phyloP scores from a whole-genome alignment of 2,797 vertebrate genomes.

The Premnoplex brunnescens region DNA sequence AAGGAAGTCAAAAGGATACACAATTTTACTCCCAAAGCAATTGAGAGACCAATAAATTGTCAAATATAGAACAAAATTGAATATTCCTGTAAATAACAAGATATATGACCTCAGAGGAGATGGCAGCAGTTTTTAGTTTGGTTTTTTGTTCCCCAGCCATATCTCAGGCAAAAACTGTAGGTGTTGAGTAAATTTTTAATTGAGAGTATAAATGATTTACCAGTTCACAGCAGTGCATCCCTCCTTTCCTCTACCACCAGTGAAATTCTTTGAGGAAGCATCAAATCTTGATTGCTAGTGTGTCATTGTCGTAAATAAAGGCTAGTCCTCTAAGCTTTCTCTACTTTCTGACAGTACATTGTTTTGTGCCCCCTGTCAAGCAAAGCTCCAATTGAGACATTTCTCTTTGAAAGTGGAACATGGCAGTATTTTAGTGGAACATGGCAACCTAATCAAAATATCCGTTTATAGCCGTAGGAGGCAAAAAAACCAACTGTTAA shows the following conservation, averaged over 20 bases:
- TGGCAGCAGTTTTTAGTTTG: background rate
- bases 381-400: background rate
- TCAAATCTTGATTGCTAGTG: background rate
- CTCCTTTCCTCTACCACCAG: background rate
- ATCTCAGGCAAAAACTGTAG: background rate
- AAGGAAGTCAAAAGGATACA: background rate
- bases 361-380: background rate
- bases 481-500: slow-evolving; percentile 5
- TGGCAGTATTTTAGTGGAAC: background rate
- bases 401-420: background rate
- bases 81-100: background rate
- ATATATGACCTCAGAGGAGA: background rate
- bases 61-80: background rate
- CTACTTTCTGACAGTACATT: background rate
- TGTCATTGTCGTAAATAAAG: background rate
- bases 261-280: background rate
- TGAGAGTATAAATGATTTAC: slow-evolving; percentile 31
- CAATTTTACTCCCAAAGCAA: background rate
- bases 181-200: slow-evolving; percentile 48
- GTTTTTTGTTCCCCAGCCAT: background rate
- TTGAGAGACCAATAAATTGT: background rate
- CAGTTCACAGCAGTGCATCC: background rate
- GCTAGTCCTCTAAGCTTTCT: background rate
- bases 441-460: slow-evolving; percentile 23
- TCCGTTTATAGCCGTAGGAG: slow-evolving; percentile 4